Percentiles rank a stretch among this genome's conserved stretches.
Conservation (phyloP, 2,113 vertebrate species). For the Neopipo cinnamomea region DNA sequence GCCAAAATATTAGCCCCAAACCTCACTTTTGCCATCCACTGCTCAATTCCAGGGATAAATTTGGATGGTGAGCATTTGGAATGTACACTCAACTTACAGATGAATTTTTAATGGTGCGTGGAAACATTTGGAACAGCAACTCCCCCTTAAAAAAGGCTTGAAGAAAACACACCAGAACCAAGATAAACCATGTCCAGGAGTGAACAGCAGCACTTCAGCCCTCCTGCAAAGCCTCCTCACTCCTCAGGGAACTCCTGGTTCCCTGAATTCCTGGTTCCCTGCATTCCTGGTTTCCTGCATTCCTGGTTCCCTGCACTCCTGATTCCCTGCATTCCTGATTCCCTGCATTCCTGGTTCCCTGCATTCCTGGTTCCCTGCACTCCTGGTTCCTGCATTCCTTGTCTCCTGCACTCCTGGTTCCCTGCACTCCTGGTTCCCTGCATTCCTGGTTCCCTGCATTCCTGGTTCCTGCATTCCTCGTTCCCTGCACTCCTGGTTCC, state of each 20-base stretch:
- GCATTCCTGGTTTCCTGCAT: no score
- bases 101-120: neutral
- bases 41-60: neutral
- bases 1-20: neutral
- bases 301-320: neutral
- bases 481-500: neutral
- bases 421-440: no score
- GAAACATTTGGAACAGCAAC: neutral
- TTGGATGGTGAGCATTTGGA: neutral
- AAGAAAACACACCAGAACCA: neutral
- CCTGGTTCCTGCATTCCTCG: neutral
- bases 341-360: no score
- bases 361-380: no score
- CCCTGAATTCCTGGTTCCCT: neutral
- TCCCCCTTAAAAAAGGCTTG: neutral
- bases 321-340: neutral
- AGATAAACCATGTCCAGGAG: neutral
- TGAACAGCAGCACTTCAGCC: neutral
- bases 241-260: no score
- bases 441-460: neutral
- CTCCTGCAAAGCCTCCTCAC: neutral
- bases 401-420: neutral
- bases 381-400: no score
- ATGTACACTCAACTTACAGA: accelerated
- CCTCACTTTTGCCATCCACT: neutral